These are phyloP conservation scores for Procambarus clarkii DNA, from an alignment of 1,140 invertebrate species.

Conservation along the genomic window DNA sequence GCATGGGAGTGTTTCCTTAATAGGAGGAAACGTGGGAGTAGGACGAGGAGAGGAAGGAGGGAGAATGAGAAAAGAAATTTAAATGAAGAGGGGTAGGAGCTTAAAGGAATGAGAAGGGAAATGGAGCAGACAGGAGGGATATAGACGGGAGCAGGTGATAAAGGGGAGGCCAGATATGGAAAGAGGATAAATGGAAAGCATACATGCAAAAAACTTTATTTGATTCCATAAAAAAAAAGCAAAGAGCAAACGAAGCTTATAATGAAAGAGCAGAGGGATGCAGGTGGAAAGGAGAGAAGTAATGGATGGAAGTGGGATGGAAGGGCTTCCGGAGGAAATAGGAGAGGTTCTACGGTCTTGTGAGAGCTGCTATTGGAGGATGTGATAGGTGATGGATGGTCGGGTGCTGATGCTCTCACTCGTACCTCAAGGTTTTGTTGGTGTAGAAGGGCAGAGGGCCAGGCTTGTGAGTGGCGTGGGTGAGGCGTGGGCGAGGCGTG, in stretches of 20 bases:
- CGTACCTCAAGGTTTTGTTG: too few relatives aligned
- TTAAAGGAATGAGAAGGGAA: background rate
- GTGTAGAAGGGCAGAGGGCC: too few relatives aligned
- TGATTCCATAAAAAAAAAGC: too few relatives aligned
- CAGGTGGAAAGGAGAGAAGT: too few relatives aligned
- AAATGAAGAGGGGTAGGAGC: background rate
- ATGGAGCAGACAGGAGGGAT: background rate
- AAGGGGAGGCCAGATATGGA: too few relatives aligned
- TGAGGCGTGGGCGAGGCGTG: too few relatives aligned
- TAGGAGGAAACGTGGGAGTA: background rate
- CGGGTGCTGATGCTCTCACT: background rate
- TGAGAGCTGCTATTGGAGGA: background rate
- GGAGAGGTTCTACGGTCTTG: background rate
- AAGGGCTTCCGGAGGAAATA: background rate
- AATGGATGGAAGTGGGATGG: background rate
- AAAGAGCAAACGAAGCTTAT: too few relatives aligned
- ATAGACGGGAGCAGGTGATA: too few relatives aligned
- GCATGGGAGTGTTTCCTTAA: background rate
- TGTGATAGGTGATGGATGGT: background rate
- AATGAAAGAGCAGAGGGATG: too few relatives aligned
- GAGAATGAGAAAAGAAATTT: background rate
- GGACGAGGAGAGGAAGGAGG: background rate
- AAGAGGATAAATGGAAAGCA: too few relatives aligned
- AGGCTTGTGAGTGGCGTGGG: too few relatives aligned
- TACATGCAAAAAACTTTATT: too few relatives aligned